phyloP scores from a whole-genome alignment of 1,140 invertebrate genomes.

The Aphidius gifuensis region DNA sequence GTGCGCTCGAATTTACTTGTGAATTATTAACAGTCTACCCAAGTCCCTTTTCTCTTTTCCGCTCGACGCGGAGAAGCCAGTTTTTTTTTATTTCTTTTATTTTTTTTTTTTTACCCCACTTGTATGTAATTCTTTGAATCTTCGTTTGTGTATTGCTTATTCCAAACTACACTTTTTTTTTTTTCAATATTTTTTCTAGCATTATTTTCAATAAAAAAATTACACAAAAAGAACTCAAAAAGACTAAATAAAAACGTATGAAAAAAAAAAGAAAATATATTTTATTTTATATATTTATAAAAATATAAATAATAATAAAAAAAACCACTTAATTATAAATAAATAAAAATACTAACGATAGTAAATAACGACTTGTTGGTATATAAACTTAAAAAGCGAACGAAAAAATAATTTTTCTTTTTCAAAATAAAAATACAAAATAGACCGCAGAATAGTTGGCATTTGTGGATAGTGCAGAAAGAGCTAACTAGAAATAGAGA shows the following conservation, averaged over 20 bases:
- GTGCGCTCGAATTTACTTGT: slow-evolving; percentile 30
- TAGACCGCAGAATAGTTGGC: slow-evolving; percentile 8
- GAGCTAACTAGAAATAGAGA: background rate
- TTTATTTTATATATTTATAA: too few species aligned
- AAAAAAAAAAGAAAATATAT: too few species aligned
- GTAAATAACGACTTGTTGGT: too few species aligned
- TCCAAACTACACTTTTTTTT: background rate
- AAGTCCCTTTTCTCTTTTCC: slow-evolving; percentile 22
- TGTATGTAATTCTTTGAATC: background rate
- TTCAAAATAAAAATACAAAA: background rate
- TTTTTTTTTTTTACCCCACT: slow-evolving; percentile 21
- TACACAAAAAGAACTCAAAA: too few species aligned
- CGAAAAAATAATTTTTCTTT: too few species aligned
- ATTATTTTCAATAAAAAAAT: too few species aligned
- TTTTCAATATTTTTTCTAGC: background rate
- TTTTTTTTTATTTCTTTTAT: slow-evolving; percentile 13
- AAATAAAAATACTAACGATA: too few species aligned
- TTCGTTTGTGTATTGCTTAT: background rate
- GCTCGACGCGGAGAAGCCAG: slow-evolving; percentile 12
- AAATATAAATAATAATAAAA: too few species aligned
- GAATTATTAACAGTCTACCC: slow-evolving; percentile 30
- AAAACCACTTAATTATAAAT: too few species aligned
- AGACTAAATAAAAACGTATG: too few species aligned
- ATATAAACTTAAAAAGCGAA: too few species aligned
- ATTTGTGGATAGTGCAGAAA: slow-evolving; percentile 13